Base-by-base conservation (phyloP, 2,888 invertebrate genomes). In the Cyaniris semiargus region DNA sequence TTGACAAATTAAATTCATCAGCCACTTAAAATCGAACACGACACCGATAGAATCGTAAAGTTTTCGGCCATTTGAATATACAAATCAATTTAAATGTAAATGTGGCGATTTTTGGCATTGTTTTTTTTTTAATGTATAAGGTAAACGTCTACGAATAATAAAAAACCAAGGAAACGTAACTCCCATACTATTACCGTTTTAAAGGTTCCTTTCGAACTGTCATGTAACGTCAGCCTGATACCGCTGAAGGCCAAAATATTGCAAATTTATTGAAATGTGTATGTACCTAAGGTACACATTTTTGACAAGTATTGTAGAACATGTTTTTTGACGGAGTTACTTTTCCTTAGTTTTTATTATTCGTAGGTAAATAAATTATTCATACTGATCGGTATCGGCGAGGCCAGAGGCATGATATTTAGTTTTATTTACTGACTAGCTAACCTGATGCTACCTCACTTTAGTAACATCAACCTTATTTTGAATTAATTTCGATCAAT, bases 321-420 rank as follows among this genome's bases (percentile, higher is more conserved):
- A n/a, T n/a, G n/a, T n/a, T n/a, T n/a, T n/a, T n/a, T n/a, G n/a
- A n/a, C n/a, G n/a, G n/a, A n/a, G n/a, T n/a, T n/a, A n/a, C n/a
- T n/a, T n/a, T n/a, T n/a, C n/a, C n/a, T n/a, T n/a, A n/a, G n/a
- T n/a, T n/a, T n/a, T n/a, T n/a, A n/a, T n/a, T n/a, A n/a, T n/a
- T n/a, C n/a, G n/a, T n/a, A n/a, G n/a, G n/a, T 27, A 66, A 13
- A 60, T 60, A 60, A 60, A 60, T 60, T 60, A 60, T 60, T 60
- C 60, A 60, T 60, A 21, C 18, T 21, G 27, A 27, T 66, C 27
- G 27, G 66, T 66, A 66, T 31, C 66, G 23, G 10, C 27, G 66
- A 66, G 66, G 66, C 66, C 66, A 13, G 27, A 31, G 13, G 27
- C 66, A 15, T 31, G 66, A 27, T 27, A 31, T 66, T 66, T 66